Base-by-base conservation (phyloP, 2,113 vertebrate species). In the Synchiropus splendidus region DNA sequence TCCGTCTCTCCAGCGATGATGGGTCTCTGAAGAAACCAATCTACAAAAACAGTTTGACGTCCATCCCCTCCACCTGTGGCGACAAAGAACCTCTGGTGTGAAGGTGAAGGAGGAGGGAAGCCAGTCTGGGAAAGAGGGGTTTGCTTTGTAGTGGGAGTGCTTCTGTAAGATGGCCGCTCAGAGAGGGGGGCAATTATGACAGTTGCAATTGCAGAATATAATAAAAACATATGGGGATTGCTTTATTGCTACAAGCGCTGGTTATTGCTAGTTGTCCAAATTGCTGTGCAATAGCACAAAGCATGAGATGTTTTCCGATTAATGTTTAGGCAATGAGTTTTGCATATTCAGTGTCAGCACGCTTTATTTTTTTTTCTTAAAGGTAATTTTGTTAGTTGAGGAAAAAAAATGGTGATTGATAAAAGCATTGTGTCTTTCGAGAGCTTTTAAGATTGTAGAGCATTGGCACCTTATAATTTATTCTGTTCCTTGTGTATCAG, bases 41-140 rank as follows among this genome's bases (percentile, higher is more conserved):
- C 77, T 88, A 87, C 82, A 82, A 37, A 68, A 41, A 12, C 63
- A 86, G 83, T 17, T 48, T 44, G 12, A 82, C 85, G 57, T 85
- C 83, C 35, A 58, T 86, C 34, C 49, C 72, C 37, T 82, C 79
- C 51, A 71, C 58, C 33, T 39, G 48, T 1, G 75, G 53, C 53
- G 86, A 88, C 81, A 76, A 75, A 31, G 82, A 84, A 13, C 85
- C 85, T 21, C 74, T 88, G 67, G 86, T 87, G 61, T 87, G 72
- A 85, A 21, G 34, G 30, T 54, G n/a, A 31, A 40, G 47, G 40
- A 42, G 61, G 47, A 38, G 55, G 60, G 58, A 36, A 63, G 30
- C 33, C 41, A 27, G 31, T 18, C 44, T 16, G 48, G 10, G 33
- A 42, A 6, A 43, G 58, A 45, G 40, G 37, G 31, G 39, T 31